Percentiles rank a stretch among this genome's conserved stretches.
These are phyloP conservation scores for Columba guinea DNA, from an alignment of 2,797 vertebrate species.

Conservation along the genomic window DNA sequence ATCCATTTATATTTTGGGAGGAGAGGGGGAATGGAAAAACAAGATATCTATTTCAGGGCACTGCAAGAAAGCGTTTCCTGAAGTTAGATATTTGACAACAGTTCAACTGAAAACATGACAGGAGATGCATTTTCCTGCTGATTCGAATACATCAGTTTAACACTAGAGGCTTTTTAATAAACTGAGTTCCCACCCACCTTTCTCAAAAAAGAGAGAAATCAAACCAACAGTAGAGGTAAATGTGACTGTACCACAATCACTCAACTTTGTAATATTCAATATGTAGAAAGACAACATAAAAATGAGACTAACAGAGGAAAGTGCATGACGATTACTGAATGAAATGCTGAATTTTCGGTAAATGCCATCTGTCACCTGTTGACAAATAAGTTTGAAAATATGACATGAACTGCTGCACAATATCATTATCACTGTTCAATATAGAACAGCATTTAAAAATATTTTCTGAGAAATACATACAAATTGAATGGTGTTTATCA, in stretches of 20 bases:
- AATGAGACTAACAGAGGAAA: conserved; percentile 13
- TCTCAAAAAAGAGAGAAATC: neutral
- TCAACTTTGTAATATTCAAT: neutral
- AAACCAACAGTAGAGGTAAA: neutral
- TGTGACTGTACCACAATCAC: neutral
- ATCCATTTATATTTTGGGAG: neutral
- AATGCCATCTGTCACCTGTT: neutral
- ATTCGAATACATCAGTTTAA: neutral
- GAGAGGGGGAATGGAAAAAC: neutral
- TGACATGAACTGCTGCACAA: conserved; percentile 35
- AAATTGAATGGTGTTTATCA: conserved; percentile 60
- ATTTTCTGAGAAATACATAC: conserved; percentile 32
- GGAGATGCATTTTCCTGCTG: neutral
- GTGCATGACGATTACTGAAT: conserved; percentile 4
- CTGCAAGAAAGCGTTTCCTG: neutral
- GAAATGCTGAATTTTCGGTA: neutral
- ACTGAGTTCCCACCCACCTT: neutral
- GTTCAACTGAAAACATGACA: neutral
- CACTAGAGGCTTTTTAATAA: neutral
- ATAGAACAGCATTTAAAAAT: conserved; percentile 30
- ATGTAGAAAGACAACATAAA: neutral
- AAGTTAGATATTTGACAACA: neutral
- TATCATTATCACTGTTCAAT: conserved; percentile 50
- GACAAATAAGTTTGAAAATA: conserved; percentile 46
- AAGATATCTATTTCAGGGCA: neutral